Evolutionary conservation across 2,113 vertebrate genomes (phyloP).

Genomic region (Chaetops frenatus): DNA sequence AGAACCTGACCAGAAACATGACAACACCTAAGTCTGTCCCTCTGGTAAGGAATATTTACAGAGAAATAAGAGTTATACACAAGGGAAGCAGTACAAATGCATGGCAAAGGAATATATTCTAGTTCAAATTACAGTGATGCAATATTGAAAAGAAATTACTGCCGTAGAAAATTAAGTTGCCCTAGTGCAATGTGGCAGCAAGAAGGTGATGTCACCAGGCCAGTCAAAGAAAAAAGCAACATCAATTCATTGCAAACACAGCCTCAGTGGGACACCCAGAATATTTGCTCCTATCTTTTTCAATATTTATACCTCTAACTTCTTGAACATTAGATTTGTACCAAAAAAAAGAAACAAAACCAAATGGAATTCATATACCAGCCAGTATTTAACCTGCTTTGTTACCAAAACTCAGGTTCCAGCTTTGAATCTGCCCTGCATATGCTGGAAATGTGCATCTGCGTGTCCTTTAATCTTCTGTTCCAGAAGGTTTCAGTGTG

Average conservation of each 20-base stretch:
- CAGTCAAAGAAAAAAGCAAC: background rate
- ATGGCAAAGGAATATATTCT: background rate
- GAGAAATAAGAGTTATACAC: background rate
- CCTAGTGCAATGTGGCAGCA: background rate
- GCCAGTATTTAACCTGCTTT: background rate
- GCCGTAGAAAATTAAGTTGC: background rate
- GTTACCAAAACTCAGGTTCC: background rate
- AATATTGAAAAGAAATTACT: background rate
- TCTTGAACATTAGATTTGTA: background rate
- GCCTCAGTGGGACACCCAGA: background rate
- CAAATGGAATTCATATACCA: background rate
- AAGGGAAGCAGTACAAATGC: background rate
- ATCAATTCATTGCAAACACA: background rate
- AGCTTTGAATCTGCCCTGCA: background rate
- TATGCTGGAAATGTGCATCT: background rate
- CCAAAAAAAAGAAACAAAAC: background rate
- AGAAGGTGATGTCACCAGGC: background rate
- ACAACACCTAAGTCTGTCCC: background rate
- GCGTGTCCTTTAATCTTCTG: background rate
- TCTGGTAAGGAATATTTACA: background rate
- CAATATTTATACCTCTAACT: background rate
- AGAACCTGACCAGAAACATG: constrained; percentile 39
- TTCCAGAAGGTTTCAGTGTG: background rate
- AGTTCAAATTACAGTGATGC: background rate
- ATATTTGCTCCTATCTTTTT: background rate